Evolutionary conservation across 2,888 invertebrate species (phyloP).

Genomic region (Rhagonycha lutea): DNA sequence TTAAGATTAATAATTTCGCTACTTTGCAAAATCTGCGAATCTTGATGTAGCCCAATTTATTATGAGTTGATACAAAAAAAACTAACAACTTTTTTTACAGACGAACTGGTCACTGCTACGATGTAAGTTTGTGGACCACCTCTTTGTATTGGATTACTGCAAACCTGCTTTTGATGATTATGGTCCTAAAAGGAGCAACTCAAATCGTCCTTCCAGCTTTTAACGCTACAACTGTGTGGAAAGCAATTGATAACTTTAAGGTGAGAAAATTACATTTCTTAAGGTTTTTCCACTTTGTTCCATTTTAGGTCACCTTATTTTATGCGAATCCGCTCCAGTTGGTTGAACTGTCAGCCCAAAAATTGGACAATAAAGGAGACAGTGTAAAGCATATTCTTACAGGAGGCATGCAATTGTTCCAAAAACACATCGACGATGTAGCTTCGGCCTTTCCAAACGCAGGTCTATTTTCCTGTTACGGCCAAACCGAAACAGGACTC

Average conservation of each 20-base stretch:
- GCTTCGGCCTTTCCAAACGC: slow-evolving; percentile 42
- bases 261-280: neutral
- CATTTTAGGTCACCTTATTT: neutral
- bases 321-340: neutral
- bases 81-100: neutral
- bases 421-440: slow-evolving; percentile 19
- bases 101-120: neutral
- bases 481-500: slow-evolving; percentile 14
- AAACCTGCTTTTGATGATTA: slow-evolving; percentile 25
- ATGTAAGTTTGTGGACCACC: slow-evolving; percentile 25
- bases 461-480: slow-evolving; percentile 27
- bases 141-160: slow-evolving; percentile 45
- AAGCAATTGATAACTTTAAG: neutral
- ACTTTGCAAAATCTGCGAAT: neutral
- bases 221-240: slow-evolving; percentile 10
- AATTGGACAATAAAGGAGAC: neutral
- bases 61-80: neutral
- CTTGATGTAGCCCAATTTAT: neutral
- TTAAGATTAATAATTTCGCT: slow-evolving; percentile 33
- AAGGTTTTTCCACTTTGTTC: neutral
- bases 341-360: neutral
- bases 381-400: slow-evolving; percentile 15
- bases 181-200: slow-evolving; percentile 36
- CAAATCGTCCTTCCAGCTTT: slow-evolving; percentile 34
- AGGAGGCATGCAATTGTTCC: slow-evolving; percentile 29